Base-by-base conservation (phyloP, 2,797 vertebrate genomes). In the Parauchenoglanis punctatus region DNA sequence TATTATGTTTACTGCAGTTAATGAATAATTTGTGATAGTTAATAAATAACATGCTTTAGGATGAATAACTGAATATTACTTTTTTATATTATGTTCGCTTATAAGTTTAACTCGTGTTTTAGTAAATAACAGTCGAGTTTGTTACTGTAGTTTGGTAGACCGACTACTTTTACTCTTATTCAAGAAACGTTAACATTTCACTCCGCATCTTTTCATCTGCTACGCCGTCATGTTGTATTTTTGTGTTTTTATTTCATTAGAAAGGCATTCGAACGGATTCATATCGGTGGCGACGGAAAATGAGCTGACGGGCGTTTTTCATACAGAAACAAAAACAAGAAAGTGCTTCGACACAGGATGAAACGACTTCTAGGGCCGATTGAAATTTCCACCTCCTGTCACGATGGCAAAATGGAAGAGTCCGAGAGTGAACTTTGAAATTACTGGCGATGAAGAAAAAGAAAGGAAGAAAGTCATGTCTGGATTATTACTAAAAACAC, bases 1-100 rank as follows among this genome's bases (percentile, higher is more conserved):
- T 77, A 54, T 76, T 76, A 77, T 40, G 20, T 59, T 80, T 80
- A 80, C 76, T 58, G 54, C 52, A 20, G 76, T 80, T 80, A 80
- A 80, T 80, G 8, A 76, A n/a, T 76, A 52, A 80, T 80, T 80
- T 23, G 0, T 10, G 2, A 7, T 20, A 58, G 76, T 80, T 58
- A 80, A 80, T 58, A 58, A 80, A 35, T 54, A 77, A 77, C 58
- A 2, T 12, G 28, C 31, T 59, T 40, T 40, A 23, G 13, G 20
- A 40, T 40, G 77, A 59, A 20, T 7, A 80, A 40, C 7, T 40
- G 56, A 40, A 59, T 11, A 80, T 80, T 40, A 13, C 11, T 35
- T 40, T 59, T 80, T 35, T 23, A 40, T 20, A 20, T 56, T 18
- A 59, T 59, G 20, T 10, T 6, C 20, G 18, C 23, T 2, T 17